Evolutionary conservation across 2,113 vertebrate genomes (phyloP).

Genomic region (Ursus arctos): DNA sequence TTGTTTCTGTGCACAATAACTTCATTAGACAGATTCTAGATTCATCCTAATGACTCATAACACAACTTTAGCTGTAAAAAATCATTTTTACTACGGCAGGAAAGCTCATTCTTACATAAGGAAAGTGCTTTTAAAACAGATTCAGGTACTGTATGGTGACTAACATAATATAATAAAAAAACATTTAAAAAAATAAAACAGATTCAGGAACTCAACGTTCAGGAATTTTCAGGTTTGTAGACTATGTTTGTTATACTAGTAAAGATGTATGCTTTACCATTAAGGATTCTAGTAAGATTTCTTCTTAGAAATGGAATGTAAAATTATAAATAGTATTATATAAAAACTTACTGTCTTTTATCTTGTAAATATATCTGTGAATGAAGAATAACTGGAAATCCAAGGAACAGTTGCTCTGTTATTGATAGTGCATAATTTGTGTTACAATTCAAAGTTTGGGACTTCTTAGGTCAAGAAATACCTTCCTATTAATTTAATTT

Average conservation of each 20-base stretch:
- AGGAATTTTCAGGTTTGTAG: neutral
- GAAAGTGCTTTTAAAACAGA: neutral
- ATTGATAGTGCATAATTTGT: neutral
- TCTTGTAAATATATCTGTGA: neutral
- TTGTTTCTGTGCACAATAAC: slow-evolving; percentile 8
- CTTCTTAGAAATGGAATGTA: neutral
- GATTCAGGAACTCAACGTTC: neutral
- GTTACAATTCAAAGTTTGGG: neutral
- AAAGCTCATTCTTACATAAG: neutral
- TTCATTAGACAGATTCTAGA: neutral
- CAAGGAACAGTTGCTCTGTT: neutral
- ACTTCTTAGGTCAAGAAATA: neutral
- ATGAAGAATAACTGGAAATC: neutral
- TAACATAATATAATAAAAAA: no score
- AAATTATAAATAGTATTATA: neutral
- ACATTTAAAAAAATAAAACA: neutral
- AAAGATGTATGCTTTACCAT: neutral
- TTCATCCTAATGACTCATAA: slow-evolving; percentile 21
- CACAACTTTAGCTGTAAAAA: neutral
- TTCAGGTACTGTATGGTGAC: neutral
- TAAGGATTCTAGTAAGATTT: neutral
- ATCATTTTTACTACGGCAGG: neutral
- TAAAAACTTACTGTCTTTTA: neutral
- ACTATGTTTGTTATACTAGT: neutral
- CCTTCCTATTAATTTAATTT: neutral